Percentiles rank a stretch among this genome's conserved stretches.
Evolutionary conservation across 2,797 vertebrate genomes (phyloP).

Genomic region (Chromobotia macracanthus): DNA sequence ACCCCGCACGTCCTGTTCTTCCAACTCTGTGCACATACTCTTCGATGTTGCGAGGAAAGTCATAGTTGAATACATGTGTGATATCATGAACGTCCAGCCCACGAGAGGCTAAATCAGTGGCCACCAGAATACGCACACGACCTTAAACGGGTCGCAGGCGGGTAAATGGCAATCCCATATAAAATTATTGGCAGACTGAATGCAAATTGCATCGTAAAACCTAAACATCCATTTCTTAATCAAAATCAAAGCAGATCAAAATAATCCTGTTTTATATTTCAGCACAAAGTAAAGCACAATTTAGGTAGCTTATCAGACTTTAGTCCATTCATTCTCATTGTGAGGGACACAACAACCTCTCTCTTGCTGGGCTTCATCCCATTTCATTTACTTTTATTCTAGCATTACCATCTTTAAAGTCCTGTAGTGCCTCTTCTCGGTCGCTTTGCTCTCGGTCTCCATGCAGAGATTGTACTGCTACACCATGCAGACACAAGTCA

Average conservation of each 20-base stretch:
- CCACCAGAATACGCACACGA: conserved; percentile 89
- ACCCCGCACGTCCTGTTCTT: conserved; percentile 95
- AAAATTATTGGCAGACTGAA: background rate
- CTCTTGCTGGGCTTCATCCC: background rate
- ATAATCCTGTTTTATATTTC: too few species aligned
- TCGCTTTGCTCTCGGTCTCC: conserved; percentile 91
- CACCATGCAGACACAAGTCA: conserved; percentile 85
- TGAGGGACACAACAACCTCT: background rate
- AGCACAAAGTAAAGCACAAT: too few species aligned
- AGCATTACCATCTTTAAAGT: conserved; percentile 86
- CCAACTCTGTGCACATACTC: conserved; percentile 96
- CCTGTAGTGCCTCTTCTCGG: conserved; percentile 89
- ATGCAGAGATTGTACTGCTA: conserved; percentile 91
- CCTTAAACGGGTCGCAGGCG: conserved; percentile 70
- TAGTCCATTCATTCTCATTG: background rate
- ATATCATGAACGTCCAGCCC: conserved; percentile 92
- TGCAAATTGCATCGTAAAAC: background rate
- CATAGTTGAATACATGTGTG: conserved; percentile 93
- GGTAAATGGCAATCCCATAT: background rate
- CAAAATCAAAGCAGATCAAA: too few species aligned
- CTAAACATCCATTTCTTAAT: too few species aligned
- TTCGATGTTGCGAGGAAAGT: conserved; percentile 94
- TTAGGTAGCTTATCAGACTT: too few species aligned
- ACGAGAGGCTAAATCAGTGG: conserved; percentile 93
- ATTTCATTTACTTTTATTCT: background rate